phyloP scores from a whole-genome alignment of 2,888 invertebrate genomes.

The Mechanitis mazaeus region DNA sequence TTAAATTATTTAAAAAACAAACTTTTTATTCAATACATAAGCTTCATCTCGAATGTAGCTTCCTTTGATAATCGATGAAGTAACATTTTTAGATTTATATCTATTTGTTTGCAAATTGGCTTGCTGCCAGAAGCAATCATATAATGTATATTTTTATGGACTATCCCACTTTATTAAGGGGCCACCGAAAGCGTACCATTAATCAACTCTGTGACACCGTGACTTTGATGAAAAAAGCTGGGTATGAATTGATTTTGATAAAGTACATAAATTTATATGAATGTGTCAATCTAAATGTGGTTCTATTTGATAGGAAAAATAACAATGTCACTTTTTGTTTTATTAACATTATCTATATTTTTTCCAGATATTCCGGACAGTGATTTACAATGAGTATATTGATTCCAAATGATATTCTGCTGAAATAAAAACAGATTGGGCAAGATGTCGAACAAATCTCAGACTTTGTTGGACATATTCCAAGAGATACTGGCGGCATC shows the following conservation, averaged over 20 bases:
- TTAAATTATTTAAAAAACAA: too few species aligned
- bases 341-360: conserved; percentile 8
- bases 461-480: conserved; percentile 61
- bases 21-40: too few species aligned
- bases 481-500: conserved; percentile 66
- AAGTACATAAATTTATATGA: too few species aligned
- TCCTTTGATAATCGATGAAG: neutral
- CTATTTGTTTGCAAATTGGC: conserved; percentile 17
- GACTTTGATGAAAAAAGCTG: too few species aligned
- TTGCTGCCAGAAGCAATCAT: conserved; percentile 21
- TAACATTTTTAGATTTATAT: conserved; percentile 8
- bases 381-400: conserved; percentile 12
- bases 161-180: conserved; percentile 14
- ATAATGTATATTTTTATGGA: conserved; percentile 21
- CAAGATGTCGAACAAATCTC: conserved; percentile 64
- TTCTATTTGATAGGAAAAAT: too few species aligned
- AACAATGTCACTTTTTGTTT: neutral
- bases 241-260: too few species aligned
- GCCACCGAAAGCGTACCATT: conserved; percentile 8
- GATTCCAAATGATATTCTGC: conserved; percentile 7
- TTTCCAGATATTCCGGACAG: conserved; percentile 18
- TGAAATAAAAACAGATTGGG: conserved; percentile 5
- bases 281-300: too few species aligned
- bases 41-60: too few species aligned
- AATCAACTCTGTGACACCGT: too few species aligned